A percentile compares a stretch with the other conserved stretches of the same genome.
phyloP scores from a whole-genome alignment of 1,140 invertebrate genomes.

The Drosophila nebulosa region DNA sequence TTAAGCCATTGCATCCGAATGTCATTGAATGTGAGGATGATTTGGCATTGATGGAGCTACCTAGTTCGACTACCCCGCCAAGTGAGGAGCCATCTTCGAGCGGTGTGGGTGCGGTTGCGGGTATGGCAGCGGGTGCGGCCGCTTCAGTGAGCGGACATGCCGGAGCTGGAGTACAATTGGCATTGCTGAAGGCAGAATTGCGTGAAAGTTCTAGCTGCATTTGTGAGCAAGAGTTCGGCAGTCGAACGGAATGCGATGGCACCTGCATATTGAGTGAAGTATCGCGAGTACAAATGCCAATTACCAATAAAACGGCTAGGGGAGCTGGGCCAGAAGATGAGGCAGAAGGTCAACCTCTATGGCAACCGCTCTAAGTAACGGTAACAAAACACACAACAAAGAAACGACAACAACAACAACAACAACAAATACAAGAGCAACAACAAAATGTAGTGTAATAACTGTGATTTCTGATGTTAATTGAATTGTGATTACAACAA shows the following conservation, averaged over 20 bases:
- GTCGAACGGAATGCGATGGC: conserved; percentile 66
- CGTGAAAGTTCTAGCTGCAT: conserved; percentile 60
- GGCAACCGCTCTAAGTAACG: conserved; percentile 51
- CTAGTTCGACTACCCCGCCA: conserved; percentile 45
- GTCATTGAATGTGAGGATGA: conserved; percentile 71
- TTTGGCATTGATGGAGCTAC: conserved; percentile 63
- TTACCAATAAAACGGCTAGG: not conserved
- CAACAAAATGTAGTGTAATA: conserved; percentile 1
- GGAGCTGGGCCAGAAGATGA: not conserved
- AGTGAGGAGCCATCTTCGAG: conserved; percentile 48
- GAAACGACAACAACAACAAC: not conserved
- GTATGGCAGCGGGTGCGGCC: too few relatives aligned
- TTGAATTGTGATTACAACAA: conserved; percentile 65
- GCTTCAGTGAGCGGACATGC: conserved; percentile 6
- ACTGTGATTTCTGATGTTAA: conserved; percentile 69
- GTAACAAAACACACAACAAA: not conserved
- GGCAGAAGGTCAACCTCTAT: conserved; percentile 17
- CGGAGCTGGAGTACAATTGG: conserved; percentile 39
- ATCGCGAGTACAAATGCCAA: conserved; percentile 56
- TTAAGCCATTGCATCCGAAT: conserved; percentile 71
- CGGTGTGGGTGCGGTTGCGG: conserved; percentile 2
- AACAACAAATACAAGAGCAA: not conserved
- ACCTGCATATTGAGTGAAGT: conserved; percentile 72
- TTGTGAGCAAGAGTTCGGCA: conserved; percentile 70
- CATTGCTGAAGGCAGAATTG: conserved; percentile 37